These are phyloP conservation scores for Sebastes itinus DNA, from an alignment of 2,797 vertebrate species.

Conservation along the genomic window DNA sequence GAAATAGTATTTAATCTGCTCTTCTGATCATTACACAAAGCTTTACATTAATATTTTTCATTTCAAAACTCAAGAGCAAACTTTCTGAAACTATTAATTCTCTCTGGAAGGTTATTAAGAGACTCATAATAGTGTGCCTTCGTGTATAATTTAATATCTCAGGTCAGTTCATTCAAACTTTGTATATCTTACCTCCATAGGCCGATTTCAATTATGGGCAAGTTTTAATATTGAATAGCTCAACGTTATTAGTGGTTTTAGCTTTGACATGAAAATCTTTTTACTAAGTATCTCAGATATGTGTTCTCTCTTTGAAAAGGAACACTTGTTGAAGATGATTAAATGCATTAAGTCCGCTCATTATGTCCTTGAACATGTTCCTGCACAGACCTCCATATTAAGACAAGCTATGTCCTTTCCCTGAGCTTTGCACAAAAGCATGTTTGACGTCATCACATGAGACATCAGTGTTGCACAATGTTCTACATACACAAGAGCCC, in stretches of 20 bases:
- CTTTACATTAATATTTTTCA: slow-evolving; percentile 25
- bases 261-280: slow-evolving; percentile 32
- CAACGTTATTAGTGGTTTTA: slow-evolving; percentile 16
- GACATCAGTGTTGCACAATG: background rate
- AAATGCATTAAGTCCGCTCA: background rate
- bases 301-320: slow-evolving; percentile 3
- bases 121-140: slow-evolving; percentile 3
- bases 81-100: slow-evolving; percentile 15
- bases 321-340: slow-evolving; percentile 17
- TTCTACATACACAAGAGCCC: background rate
- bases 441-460: background rate
- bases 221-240: slow-evolving; percentile 3
- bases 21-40: slow-evolving; percentile 42
- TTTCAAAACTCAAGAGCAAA: slow-evolving; percentile 15
- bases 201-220: slow-evolving; percentile 18
- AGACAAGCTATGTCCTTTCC: background rate
- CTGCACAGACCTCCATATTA: background rate
- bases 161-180: slow-evolving; percentile 3
- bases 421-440: background rate
- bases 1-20: slow-evolving; percentile 39
- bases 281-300: background rate
- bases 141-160: slow-evolving; percentile 8
- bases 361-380: background rate
- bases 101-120: slow-evolving; percentile 10
- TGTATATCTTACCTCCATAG: slow-evolving; percentile 13